Evolutionary conservation across 2,888 invertebrate genomes (phyloP), one percentile per base, ranked within the genome.

Genomic region (Pammene aurita): DNA sequence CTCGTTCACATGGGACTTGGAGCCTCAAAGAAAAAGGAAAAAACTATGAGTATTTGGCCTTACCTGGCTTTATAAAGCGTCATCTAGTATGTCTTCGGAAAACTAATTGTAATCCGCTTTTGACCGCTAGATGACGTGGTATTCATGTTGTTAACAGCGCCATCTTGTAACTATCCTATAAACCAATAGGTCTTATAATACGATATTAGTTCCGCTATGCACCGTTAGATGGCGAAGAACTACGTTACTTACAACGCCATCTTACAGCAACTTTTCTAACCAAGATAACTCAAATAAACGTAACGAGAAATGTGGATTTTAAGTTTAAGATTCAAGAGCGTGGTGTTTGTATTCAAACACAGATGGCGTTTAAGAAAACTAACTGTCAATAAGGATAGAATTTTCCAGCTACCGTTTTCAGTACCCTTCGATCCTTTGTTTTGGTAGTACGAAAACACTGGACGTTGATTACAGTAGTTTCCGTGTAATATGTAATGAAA

Each of bases 401-500:
- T 68, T 73, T 73, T 73, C 67, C 68, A 69, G 63, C 69, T 46
- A 50, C 50, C 57, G 44, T 54, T 65, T 65, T 57, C 55, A 60
- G 57, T 66, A 72, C 73, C 71, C 58, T 67, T 26, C 70, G 70
- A 72, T 67, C 66, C 58, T 71, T 70, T 76, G 78, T 77, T 77
- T 75, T 75, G 75, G 73, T 74, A 71, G 74, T 75, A 72, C 64
- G 48, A 52, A 1, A 50, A 52, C 14, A 11, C 35, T 34, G 0
- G 7, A 7, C 18, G 38, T 13, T 13, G 13, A 38, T 18, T 48
- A 48, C 48, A 50, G 13, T 16, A 16, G 35, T 48, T 61, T 48
- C 16, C 54, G 54, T 35, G 11, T 46, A 18, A 41, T n/a, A n/a
- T 26, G 58, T 44, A 44, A 9, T 44, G 7, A 58, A 48, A 50